Percentiles rank a stretch among this genome's conserved stretches.
Conservation (phyloP, 2,113 vertebrate species). For the Benitochromis conjunctus region DNA sequence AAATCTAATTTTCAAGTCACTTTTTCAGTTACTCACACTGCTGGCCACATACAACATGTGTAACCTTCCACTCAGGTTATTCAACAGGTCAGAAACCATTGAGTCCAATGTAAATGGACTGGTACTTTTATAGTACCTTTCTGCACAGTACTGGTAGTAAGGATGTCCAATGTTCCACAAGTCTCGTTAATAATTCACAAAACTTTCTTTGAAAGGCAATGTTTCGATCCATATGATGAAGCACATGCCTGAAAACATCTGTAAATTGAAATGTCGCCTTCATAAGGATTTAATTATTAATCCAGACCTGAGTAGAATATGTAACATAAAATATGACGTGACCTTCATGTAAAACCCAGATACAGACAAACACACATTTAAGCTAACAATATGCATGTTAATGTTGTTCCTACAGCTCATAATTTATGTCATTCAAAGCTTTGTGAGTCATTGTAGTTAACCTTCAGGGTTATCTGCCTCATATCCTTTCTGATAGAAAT, state of each 20-base stretch:
- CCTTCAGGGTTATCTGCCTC: not conserved
- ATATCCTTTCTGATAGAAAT: not conserved
- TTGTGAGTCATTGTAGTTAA: not conserved
- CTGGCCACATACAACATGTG: not conserved
- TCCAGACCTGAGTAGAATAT: not conserved
- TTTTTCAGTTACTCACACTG: not conserved
- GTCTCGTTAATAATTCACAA: not conserved
- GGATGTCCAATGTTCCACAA: not conserved
- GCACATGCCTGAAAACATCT: not conserved
- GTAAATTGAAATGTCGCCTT: not conserved
- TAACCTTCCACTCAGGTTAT: not conserved
- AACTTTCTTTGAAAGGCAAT: not conserved
- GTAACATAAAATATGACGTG: not conserved
- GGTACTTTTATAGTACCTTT: not conserved
- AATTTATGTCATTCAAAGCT: not conserved
- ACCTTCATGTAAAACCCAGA: not conserved
- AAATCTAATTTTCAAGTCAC: not conserved
- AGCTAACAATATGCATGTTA: not conserved
- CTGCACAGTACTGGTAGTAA: not conserved
- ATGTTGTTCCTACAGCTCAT: not conserved
- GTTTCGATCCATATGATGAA: fast-evolving
- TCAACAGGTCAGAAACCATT: not conserved
- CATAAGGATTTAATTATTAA: not conserved
- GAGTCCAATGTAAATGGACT: not conserved
- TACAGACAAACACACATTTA: not conserved